phyloP scores from a whole-genome alignment of 30 jellyfish, hydroid and myxozoan genomes.

The Pelagia noctiluca region DNA sequence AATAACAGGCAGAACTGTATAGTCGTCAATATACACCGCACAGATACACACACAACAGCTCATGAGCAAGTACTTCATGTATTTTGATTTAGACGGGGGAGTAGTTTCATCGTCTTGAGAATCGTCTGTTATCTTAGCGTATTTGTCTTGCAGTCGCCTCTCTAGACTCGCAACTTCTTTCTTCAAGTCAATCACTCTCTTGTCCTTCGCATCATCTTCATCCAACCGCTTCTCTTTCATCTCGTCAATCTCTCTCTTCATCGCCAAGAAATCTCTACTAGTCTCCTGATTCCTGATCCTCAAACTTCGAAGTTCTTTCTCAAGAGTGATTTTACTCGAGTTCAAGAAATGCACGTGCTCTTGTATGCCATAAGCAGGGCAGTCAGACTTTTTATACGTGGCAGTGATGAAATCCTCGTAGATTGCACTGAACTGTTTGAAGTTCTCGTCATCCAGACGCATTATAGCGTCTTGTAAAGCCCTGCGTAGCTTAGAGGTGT shows the following conservation, averaged over 20 bases:
- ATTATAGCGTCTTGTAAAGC: slow-evolving; percentile 61
- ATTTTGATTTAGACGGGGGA: not conserved
- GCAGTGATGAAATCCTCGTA: slow-evolving; percentile 40
- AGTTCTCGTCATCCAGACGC: slow-evolving; percentile 55
- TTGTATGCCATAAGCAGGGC: not conserved
- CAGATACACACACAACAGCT: not conserved
- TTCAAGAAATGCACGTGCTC: slow-evolving; percentile 24
- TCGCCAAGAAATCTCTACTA: slow-evolving; percentile 12
- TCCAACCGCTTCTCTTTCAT: slow-evolving; percentile 33
- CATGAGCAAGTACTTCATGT: not conserved
- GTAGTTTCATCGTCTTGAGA: not conserved
- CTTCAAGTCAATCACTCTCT: slow-evolving; percentile 12
- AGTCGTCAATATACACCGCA: slow-evolving; percentile 31
- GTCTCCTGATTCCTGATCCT: slow-evolving; percentile 28
- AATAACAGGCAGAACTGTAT: slow-evolving; percentile 15
- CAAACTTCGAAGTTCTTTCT: slow-evolving; percentile 37
- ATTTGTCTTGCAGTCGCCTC: not conserved
- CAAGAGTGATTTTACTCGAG: slow-evolving; percentile 38
- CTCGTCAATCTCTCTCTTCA: slow-evolving; percentile 58
- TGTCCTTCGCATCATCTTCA: slow-evolving; percentile 45
- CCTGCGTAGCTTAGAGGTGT: slow-evolving; percentile 30
- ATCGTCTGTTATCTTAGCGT: not conserved
- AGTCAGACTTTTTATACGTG: slow-evolving; percentile 14
- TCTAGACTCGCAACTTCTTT: slow-evolving; percentile 31
- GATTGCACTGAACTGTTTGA: slow-evolving; percentile 42